Evolutionary conservation across 1,140 invertebrate genomes (phyloP).

Genomic region (Harlomillsia oculata): DNA sequence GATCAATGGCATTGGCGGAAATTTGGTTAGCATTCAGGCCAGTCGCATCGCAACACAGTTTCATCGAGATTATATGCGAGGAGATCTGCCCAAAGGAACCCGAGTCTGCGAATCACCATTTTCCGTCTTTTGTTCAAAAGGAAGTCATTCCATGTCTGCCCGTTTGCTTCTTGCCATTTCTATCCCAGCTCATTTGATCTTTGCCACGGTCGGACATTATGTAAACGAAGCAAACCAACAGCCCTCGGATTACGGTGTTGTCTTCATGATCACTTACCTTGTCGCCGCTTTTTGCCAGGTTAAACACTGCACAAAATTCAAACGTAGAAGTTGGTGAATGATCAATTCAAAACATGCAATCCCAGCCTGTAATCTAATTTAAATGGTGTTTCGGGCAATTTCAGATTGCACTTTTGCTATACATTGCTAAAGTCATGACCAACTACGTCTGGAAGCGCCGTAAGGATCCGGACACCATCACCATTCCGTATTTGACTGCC

Average conservation of each 20-base stretch:
- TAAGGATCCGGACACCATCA: constrained; percentile 90
- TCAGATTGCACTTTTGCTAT: constrained; percentile 65
- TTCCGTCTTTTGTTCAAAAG: constrained; percentile 29
- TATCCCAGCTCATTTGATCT: constrained; percentile 80
- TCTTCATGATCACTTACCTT: constrained; percentile 58
- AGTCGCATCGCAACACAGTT: constrained; percentile 75
- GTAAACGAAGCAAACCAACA: constrained; percentile 45
- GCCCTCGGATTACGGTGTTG: constrained; percentile 45
- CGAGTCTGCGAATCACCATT: constrained; percentile 16
- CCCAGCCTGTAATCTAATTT: no score
- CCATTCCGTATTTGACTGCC: constrained; percentile 89
- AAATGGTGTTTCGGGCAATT: not conserved
- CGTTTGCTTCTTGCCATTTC: constrained; percentile 75
- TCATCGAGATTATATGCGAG: constrained; percentile 67
- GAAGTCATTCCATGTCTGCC: constrained; percentile 54
- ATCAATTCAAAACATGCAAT: no score
- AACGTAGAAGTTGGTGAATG: no score
- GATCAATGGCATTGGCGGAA: constrained; percentile 88
- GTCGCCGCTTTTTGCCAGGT: constrained; percentile 51
- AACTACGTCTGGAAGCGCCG: constrained; percentile 80
- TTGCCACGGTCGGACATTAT: constrained; percentile 70
- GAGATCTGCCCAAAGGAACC: constrained; percentile 52
- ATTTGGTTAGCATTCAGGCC: constrained; percentile 84
- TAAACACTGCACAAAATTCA: not conserved
- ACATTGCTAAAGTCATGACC: constrained; percentile 75